Evolutionary conservation across 2,888 invertebrate genomes (phyloP).

Genomic region (Pachymerium ferrugineum): DNA sequence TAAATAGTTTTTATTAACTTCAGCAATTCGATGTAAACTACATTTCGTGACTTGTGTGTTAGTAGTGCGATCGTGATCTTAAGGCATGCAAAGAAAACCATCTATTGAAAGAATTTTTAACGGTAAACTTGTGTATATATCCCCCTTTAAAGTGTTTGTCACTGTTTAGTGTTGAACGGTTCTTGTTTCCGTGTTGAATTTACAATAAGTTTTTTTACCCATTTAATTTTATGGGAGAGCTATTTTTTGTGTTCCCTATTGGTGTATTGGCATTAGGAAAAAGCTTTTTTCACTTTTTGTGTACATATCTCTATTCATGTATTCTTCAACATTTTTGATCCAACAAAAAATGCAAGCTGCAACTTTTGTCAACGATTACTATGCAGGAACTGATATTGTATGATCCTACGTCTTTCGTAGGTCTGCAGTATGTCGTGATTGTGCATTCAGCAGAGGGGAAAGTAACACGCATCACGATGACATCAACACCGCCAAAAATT

Average conservation of each 20-base stretch:
- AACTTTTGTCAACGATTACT: not conserved
- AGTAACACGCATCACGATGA: slow-evolving; percentile 7
- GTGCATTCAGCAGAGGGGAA: slow-evolving; percentile 14
- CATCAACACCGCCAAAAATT: slow-evolving; percentile 7
- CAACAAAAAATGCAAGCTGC: not conserved
- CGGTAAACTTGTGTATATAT: no score
- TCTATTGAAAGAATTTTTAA: slow-evolving; percentile 5
- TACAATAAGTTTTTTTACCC: no score
- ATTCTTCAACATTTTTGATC: not conserved
- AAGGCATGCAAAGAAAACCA: no score
- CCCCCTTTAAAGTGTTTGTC: no score
- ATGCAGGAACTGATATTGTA: not conserved
- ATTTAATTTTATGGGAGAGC: no score
- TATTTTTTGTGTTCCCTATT: no score
- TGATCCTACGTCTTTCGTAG: not conserved
- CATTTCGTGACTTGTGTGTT: no score
- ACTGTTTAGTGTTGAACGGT: no score
- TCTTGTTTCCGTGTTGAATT: no score
- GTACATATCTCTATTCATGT: not conserved
- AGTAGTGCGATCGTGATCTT: no score
- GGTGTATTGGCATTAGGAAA: not conserved
- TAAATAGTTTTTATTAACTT: no score
- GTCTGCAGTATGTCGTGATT: not conserved
- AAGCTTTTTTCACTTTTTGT: not conserved
- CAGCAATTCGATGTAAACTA: no score